Base-by-base conservation (phyloP, 30 jellyfish, hydroid and myxozoan species). In the Hydractinia symbiolongicarpus region DNA sequence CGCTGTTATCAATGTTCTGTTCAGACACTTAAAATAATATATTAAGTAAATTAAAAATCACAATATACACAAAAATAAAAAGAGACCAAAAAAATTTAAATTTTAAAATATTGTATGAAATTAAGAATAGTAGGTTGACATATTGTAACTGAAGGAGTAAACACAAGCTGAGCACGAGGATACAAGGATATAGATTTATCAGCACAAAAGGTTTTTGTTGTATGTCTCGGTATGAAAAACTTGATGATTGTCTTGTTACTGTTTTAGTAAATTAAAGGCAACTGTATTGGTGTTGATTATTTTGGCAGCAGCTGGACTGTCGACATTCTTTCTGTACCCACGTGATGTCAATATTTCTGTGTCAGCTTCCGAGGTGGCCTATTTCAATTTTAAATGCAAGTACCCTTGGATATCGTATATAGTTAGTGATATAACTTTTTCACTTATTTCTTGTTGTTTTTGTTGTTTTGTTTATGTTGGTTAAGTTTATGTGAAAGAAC, bases 321-420 rank as follows among this genome's bases (percentile, higher is more conserved):
- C 77, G 17, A 14, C 76, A 55, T 77, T 54, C 54, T 77, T 77
- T 7, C 73, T 77, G 40, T 77, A 77, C 40, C 85, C 85, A n/a
- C 85, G 85, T 17, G 75, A 14, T 7, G 74, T 77, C 30, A 50
- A 77, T 11, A 9, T 77, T 9, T 7, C 51, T 14, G 53, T 77
- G 9, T 5, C 73, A 9, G 85, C 73, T 8, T 30, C 19, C 7
- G 76, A 10, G 66, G 40, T 77, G 11, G 55, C 19, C 14, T 4
- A 77, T 9, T 77, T 77, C 53, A 77, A 52, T 55, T 77, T 77
- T 30, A 16, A 53, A 8, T 16, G 52, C 40, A 55, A 20, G 8
- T 20, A 55, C 53, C 76, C 85, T 19, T 77, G 79, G 57, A 77
- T 77, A 50, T 14, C 21, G n/a, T 77, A 77, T 50, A 53, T 21